Base-by-base conservation (phyloP, 1,140 invertebrate species). In the Diprion similis region DNA sequence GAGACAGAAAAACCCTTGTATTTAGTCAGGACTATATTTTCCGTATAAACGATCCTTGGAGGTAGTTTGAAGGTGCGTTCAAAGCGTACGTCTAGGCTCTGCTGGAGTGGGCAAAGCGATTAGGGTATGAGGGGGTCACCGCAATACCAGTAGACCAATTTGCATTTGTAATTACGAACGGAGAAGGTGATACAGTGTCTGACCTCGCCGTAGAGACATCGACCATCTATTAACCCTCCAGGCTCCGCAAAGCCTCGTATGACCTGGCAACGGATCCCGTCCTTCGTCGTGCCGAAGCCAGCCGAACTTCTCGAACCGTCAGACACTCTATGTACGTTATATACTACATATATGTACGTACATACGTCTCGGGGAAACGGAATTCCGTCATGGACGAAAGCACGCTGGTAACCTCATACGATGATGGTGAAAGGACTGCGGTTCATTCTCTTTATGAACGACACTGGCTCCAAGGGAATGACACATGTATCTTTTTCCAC, bases 161-260 rank as follows among this genome's bases (percentile, higher is more conserved):
- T 83, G 82, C 82, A 83, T 83, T 81, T 72, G 83, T 84, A 83
- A 84, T 84, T 81, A 84, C 79, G 81, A 77, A 81, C 81, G 81
- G 77, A 76, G 80, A 83, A 83, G 82, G 79, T 83, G 83, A 84
- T 82, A 79, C 81, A 81, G 80, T 80, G 81, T 83, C 81, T 83
- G 82, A 84, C 82, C 81, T 79, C 77, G 71, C 72, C 68, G 73
- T 74, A 18, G 74, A 78, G 79, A 82, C 83, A 83, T 83, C 78
- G 82, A 80, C 80, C 79, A 83, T 84, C 81, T 84, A 84, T 84
- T 84, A 84, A 83, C 82, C 82, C 81, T 73, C 72, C 68, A 77
- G 78, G 82, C 80, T 59, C 51, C 51, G 51, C 11, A 9, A 59
- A 59, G 8, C 51, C 51, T 59, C 51, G 51, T 59, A 59, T 17